Evolutionary conservation across 2,797 vertebrate genomes (phyloP), one percentile per base, ranked within the genome.

Genomic region (Strix occidentalis): DNA sequence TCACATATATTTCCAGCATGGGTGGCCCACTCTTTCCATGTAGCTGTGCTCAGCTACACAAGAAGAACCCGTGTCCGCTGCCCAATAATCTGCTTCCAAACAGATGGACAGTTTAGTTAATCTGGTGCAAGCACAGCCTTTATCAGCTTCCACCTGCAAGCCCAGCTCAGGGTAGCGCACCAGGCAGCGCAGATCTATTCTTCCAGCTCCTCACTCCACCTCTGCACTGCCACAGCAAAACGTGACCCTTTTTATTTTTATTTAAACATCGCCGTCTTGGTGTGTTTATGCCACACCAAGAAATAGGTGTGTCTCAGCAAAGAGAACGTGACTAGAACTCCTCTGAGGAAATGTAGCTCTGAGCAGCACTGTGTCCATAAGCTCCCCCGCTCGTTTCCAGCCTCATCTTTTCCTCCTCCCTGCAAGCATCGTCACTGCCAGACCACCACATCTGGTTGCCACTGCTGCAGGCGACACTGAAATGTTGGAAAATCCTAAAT

Each of bases 351-450:
- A 2, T 0, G 3, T 3, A 31, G 35, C 25, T n/a, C 37, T 7
- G 25, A 85, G 26, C n/a, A n/a, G 7, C 48, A 2, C 33, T 5
- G 20, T 11, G 16, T 57, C 76, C 4, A 0, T 16, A 6, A 17
- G 4, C n/a, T 77, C 17, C 70, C 4, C 41, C 21, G n/a, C 29
- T 45, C 28, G 1, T 53, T n/a, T 41, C 54, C 65, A 85, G 81
- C 31, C 54, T 61, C 41, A 4, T 11, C 39, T 10, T 10, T 41
- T 48, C 23, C 41, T 46, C n/a, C 48, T 56, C 56, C 51, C 41
- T 6, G 11, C 0, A 1, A 68, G 35, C 61, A 56, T 6, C 9
- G 0, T 28, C 46, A 3, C 31, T 1, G 33, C 29, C 28, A 39
- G 37, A 57, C 37, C 80, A 26, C 37, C 35, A 29, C n/a, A 35